Evolutionary conservation across 30 jellyfish, hydroid and myxozoan genomes (phyloP), one percentile per base, ranked within the genome.

Genomic region (Turritopsis dohrnii): DNA sequence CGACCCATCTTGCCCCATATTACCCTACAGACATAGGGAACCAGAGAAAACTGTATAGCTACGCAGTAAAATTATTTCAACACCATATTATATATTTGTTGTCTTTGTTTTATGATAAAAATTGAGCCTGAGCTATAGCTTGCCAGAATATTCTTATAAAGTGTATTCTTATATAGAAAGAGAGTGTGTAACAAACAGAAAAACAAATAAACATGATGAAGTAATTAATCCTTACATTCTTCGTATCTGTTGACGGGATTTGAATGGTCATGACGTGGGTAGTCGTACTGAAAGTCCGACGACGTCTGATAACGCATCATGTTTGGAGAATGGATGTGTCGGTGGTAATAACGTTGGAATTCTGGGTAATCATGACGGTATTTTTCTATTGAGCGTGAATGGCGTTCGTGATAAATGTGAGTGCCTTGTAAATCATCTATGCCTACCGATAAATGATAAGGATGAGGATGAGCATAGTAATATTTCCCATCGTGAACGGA

Each of bases 361-460:
- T 23, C 65, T 4, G 83, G 83, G 77, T 69, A 69, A 0, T 69
- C 77, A 27, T 69, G 77, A 7, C 28, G 28, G 77, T 69, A 69
- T 69, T 69, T 69, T 1, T 69, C 77, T 21, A 23, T 27, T 8
- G 28, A 27, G 19, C 19, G 30, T 9, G 31, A 23, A n/a, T 23
- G 77, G 9, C 54, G 27, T n/a, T 74, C 83, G 65, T 74, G 65
- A 52, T 74, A 74, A 19, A 74, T n/a, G 21, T 74, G 83, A 74
- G 76, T 21, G 17, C 76, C 29, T 3, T 74, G 83, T n/a, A 29
- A 19, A 23, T 74, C 83, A 29, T 74, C 83, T 71, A 74, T 74
- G 54, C 41, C 83, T n/a, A 17, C 27, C 29, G 29, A n/a, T 24
- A 26, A 21, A 74, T 0, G 83, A 74, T 74, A 22, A 8, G 53